Conservation (phyloP, 2,797 vertebrate genomes). For the Acanthurus lineatus region DNA sequence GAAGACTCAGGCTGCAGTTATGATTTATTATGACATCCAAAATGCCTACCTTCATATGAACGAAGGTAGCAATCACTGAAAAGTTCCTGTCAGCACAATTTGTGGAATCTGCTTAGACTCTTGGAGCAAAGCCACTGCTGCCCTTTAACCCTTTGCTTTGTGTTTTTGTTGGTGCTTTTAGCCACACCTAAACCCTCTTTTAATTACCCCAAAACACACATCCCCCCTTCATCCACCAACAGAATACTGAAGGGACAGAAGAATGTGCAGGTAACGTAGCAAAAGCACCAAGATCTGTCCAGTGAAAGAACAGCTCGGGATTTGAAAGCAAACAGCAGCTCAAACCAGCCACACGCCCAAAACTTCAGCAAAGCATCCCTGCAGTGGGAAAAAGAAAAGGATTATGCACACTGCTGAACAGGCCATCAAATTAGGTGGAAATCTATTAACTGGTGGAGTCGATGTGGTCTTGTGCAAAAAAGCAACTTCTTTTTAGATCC, state of each 20-base stretch:
- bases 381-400: conserved; percentile 40
- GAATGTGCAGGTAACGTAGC: conserved; percentile 52
- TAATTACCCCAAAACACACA: conserved; percentile 71
- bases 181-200: conserved; percentile 54
- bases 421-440: conserved; percentile 49
- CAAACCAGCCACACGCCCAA: conserved; percentile 34
- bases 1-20: neutral
- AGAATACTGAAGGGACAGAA: conserved; percentile 52
- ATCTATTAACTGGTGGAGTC: conserved; percentile 44
- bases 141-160: conserved; percentile 73
- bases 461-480: conserved; percentile 34
- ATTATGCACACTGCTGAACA: conserved; percentile 51
- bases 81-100: conserved; percentile 29
- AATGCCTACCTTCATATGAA: neutral
- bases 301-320: conserved; percentile 29
- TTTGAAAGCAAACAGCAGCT: conserved; percentile 33
- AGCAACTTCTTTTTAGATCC: conserved; percentile 28
- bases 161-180: conserved; percentile 65
- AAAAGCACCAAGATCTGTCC: conserved; percentile 29
- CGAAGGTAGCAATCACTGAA: conserved; percentile 20
- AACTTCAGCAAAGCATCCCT: conserved; percentile 55
- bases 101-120: conserved; percentile 58
- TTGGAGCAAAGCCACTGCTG: conserved; percentile 43
- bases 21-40: neutral
- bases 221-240: conserved; percentile 40